Evolutionary conservation across 1,140 invertebrate species (phyloP), one percentile per base, ranked within the genome.

Genomic region (Neodiprion pinetum): DNA sequence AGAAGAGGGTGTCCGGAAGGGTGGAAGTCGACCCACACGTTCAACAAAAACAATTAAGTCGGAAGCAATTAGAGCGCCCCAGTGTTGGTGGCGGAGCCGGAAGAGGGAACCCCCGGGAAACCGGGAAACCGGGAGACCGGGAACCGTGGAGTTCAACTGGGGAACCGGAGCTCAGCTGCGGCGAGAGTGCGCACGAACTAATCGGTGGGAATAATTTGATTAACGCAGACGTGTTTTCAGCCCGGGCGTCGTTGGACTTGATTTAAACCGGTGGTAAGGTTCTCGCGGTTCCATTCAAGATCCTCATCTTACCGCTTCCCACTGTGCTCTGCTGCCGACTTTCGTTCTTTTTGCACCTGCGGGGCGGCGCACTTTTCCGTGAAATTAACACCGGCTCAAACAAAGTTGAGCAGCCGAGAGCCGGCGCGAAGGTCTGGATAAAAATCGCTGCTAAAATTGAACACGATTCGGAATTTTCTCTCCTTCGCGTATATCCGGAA

Each of bases 151-250:
- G 5, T 40, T 40, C 28, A 40, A 40, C 28, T 40, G 28, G 28
- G 28, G 28, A 40, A 40, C 53, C 53, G 53, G 11, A 17, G 53
- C 11, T 14, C 53, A 61, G 11, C 53, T 14, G 53, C 53, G 11
- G 11, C 11, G 53, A 61, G 53, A 14, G 53, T 61, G n/a, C 53
- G 53, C 53, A 61, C 5, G 53, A 61, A 61, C 53, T 61, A 61
- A 61, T 61, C 53, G 53, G 11, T 61, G 53, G 9, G 53, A 61
- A 61, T 61, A 61, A 61, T 61, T 61, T 61, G 53, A 61, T 61
- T 61, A 61, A 61, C 53, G 53, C 53, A 61, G 53, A 61, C 53
- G 53, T 61, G 53, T 61, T 61, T 61, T 61, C 53, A 61, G n/a
- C 11, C 53, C 53, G n/a, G 53, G 28, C 28, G 28, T 40, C 28